Evolutionary conservation across 2,888 invertebrate species (phyloP).

Genomic region (Chouioia cunea): DNA sequence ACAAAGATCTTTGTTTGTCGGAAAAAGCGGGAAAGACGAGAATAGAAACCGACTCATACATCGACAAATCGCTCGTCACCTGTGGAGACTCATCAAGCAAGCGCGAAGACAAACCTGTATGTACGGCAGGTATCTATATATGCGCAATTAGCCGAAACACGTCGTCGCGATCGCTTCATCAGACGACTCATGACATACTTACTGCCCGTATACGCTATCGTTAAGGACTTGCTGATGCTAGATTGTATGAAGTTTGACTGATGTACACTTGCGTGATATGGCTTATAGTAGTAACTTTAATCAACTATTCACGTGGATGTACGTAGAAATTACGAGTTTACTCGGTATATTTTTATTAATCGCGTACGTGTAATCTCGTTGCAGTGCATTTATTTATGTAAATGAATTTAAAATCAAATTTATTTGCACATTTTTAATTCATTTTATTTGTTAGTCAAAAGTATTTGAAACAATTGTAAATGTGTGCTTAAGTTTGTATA

Average conservation of each 20-base stretch:
- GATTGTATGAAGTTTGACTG: not conserved
- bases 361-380: too few relatives aligned
- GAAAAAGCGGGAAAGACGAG: slow-evolving; percentile 1
- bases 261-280: too few relatives aligned
- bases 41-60: slow-evolving; percentile 25
- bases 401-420: too few relatives aligned
- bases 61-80: slow-evolving; percentile 45
- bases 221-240: slow-evolving; percentile 27
- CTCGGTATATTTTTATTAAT: too few relatives aligned
- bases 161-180: slow-evolving; percentile 53
- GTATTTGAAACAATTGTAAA: too few relatives aligned
- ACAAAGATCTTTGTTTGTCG: slow-evolving; percentile 27
- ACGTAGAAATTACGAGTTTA: too few relatives aligned
- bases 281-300: too few relatives aligned
- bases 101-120: slow-evolving; percentile 18
- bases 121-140: slow-evolving; percentile 8
- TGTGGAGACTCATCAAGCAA: slow-evolving; percentile 28
- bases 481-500: too few relatives aligned
- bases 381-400: too few relatives aligned
- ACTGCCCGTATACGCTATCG: slow-evolving; percentile 47
- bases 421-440: too few relatives aligned
- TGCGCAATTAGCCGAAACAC: slow-evolving; percentile 55
- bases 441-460: too few relatives aligned
- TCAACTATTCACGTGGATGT: too few relatives aligned
- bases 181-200: slow-evolving; percentile 58